A percentile compares a stretch with the other conserved stretches of the same genome.
phyloP scores from a whole-genome alignment of 2,888 invertebrate genomes.

The Drosophila anceps region DNA sequence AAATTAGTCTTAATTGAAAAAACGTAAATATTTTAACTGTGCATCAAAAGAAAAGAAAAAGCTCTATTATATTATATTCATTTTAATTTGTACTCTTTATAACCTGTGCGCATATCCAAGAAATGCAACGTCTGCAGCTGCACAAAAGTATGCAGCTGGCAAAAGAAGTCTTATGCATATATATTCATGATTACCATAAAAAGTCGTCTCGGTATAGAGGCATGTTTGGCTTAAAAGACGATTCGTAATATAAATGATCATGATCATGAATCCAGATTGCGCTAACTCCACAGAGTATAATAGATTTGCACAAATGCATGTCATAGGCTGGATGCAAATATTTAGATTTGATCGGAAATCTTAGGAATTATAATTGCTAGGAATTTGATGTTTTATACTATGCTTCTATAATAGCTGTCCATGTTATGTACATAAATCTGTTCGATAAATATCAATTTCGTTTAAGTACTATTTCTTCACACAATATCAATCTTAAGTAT shows the following conservation, averaged over 20 bases:
- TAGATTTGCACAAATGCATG: background rate
- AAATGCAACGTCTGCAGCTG: background rate
- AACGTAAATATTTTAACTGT: background rate
- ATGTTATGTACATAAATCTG: no score
- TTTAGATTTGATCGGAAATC: background rate
- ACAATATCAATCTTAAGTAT: no score
- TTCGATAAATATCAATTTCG: no score
- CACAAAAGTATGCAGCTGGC: background rate
- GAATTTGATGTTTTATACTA: background rate
- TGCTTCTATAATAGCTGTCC: background rate
- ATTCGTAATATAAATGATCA: background rate
- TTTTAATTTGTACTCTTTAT: background rate
- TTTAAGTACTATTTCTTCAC: no score
- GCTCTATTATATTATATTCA: background rate
- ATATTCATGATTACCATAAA: background rate
- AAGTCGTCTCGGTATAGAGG: background rate
- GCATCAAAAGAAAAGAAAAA: constrained; percentile 1
- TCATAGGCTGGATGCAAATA: background rate
- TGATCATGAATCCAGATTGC: background rate
- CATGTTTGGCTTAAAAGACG: background rate
- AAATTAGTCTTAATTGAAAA: constrained; percentile 9
- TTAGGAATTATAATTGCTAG: background rate
- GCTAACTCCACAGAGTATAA: background rate
- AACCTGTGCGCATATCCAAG: background rate
- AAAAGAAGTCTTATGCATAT: background rate